Evolutionary conservation across 2,888 invertebrate species (phyloP).

Genomic region (Zaprionus obscuricornis): DNA sequence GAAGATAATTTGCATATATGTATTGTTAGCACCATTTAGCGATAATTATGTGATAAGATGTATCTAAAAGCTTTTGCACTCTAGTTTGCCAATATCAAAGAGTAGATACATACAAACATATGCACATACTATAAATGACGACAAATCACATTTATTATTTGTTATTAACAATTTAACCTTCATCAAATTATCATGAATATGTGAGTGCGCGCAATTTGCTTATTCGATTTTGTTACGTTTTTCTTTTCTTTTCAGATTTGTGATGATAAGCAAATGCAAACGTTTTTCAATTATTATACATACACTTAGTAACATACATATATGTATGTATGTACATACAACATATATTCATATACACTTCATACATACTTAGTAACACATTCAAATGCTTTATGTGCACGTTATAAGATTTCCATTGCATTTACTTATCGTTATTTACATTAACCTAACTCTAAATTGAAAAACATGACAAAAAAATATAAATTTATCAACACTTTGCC

Average conservation of each 20-base stretch:
- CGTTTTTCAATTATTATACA: slow-evolving; percentile 77
- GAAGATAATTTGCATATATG: slow-evolving; percentile 19
- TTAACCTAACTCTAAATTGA: no score
- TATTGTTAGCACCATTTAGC: slow-evolving; percentile 41
- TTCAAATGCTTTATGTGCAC: no score
- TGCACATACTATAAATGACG: not conserved
- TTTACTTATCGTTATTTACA: no score
- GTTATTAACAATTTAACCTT: slow-evolving; percentile 50
- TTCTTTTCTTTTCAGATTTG: slow-evolving; percentile 19
- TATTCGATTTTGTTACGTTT: slow-evolving; percentile 24
- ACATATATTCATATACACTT: no score
- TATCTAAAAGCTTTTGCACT: slow-evolving; percentile 40
- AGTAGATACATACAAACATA: not conserved
- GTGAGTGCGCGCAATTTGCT: slow-evolving; percentile 43
- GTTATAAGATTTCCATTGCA: no score
- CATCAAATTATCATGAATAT: slow-evolving; percentile 47
- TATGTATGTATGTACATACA: not conserved
- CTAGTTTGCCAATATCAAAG: slow-evolving; percentile 19
- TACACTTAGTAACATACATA: slow-evolving; percentile 29
- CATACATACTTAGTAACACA: no score
- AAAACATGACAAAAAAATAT: no score
- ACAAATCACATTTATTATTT: slow-evolving; percentile 14
- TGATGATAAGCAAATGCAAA: no score
- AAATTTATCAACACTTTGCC: no score
- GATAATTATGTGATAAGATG: slow-evolving; percentile 31